phyloP scores from a whole-genome alignment of 2,113 vertebrate species.

The Ifrita kowaldi region DNA sequence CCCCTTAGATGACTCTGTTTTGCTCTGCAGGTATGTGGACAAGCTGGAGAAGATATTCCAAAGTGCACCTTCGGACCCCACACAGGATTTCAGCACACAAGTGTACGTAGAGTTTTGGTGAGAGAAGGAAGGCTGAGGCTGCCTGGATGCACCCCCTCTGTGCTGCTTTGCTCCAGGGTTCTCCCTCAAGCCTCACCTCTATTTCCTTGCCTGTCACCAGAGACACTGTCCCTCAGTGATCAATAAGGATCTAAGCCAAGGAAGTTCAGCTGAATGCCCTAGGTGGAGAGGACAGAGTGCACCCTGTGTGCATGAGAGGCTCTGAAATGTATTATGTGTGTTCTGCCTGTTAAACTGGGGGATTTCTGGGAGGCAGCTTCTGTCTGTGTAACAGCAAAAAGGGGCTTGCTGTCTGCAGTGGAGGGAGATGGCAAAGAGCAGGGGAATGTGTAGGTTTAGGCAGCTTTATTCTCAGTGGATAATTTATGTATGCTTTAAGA shows the following conservation, averaged over 20 bases:
- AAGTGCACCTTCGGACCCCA: conserved; percentile 89
- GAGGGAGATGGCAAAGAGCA: neutral
- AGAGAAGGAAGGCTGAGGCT: neutral
- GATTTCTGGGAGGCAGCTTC: neutral
- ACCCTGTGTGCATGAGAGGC: neutral
- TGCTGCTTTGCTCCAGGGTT: neutral
- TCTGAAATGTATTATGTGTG: neutral
- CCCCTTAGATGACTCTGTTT: neutral
- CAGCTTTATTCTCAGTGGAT: neutral
- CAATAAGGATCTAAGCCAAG: neutral
- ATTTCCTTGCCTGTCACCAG: neutral
- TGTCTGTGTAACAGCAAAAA: neutral
- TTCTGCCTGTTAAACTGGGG: neutral
- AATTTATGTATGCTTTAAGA: neutral
- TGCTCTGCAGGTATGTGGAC: conserved; percentile 86
- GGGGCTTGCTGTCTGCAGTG: neutral
- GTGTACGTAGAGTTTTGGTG: conserved; percentile 81
- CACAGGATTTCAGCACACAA: conserved; percentile 98
- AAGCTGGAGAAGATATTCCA: conserved; percentile 93
- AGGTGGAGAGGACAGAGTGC: neutral
- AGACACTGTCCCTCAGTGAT: neutral
- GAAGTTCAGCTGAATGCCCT: neutral
- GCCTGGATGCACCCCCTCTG: neutral
- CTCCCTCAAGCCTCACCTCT: neutral
- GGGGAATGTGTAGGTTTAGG: neutral